phyloP scores from a whole-genome alignment of 2,888 invertebrate species.

The Noctua pronuba region DNA sequence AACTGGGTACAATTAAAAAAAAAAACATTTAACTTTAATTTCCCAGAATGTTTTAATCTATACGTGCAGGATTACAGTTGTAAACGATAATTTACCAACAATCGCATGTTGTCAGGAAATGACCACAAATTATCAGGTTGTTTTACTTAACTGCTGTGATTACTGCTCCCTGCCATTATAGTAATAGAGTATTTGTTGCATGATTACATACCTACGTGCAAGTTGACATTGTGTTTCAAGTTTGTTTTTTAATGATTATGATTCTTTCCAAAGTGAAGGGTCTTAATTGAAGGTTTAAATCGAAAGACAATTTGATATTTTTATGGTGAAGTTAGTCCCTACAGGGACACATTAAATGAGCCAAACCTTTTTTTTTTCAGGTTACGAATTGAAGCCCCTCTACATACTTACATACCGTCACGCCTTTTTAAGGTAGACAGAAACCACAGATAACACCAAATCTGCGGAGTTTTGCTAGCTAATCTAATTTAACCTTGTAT shows the following conservation, averaged over 20 bases:
- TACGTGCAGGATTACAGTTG: background rate
- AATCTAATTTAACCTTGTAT: background rate
- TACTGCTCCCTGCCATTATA: constrained; percentile 8
- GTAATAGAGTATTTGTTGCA: constrained; percentile 15
- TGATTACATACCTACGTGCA: constrained; percentile 1
- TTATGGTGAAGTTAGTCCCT: background rate
- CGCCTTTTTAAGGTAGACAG: too few species aligned
- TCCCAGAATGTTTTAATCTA: background rate
- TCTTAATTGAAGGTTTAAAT: background rate
- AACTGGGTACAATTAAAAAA: background rate
- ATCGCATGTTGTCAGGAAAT: constrained; percentile 42
- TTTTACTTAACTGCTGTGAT: constrained; percentile 37
- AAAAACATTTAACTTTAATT: background rate
- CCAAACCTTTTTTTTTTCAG: background rate
- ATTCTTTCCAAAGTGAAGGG: background rate
- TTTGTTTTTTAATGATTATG: background rate
- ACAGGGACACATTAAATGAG: background rate
- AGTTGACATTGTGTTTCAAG: constrained; percentile 16
- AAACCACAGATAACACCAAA: too few species aligned
- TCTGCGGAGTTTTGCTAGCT: background rate
- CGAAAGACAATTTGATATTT: background rate
- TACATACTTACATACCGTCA: too few species aligned
- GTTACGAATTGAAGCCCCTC: background rate
- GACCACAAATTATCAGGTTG: constrained; percentile 47
- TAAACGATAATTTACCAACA: constrained; percentile 7